phyloP scores from a whole-genome alignment of 2,888 invertebrate genomes.

The Acanthosepion pharaonis region DNA sequence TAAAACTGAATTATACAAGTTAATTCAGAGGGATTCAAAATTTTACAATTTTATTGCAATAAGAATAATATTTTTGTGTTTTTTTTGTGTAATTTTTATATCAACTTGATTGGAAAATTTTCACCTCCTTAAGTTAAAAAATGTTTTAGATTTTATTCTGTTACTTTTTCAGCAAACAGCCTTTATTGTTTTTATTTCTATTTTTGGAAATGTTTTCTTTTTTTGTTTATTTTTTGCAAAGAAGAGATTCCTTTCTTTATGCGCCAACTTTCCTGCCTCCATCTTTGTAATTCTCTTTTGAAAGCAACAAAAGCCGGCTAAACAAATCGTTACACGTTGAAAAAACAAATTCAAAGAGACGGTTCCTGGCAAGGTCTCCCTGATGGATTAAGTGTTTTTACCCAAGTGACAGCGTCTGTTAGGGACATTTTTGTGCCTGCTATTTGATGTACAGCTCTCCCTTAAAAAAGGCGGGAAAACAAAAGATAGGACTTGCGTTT shows the following conservation, averaged over 20 bases:
- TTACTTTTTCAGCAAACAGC: too few species aligned
- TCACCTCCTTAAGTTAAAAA: too few species aligned
- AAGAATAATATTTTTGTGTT: too few species aligned
- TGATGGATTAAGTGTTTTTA: conserved; percentile 33
- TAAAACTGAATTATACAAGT: too few species aligned
- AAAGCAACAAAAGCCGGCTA: conserved; percentile 3
- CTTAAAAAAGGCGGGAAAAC: neutral
- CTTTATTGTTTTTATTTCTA: too few species aligned
- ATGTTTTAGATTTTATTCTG: too few species aligned
- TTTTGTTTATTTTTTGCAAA: too few species aligned
- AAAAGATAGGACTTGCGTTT: neutral
- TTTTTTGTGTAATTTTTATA: too few species aligned
- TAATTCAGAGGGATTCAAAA: too few species aligned
- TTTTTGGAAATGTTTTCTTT: too few species aligned
- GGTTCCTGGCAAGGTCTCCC: conserved; percentile 15
- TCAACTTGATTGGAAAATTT: too few species aligned
- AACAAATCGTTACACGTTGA: neutral
- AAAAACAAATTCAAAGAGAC: neutral
- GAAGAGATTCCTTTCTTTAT: neutral
- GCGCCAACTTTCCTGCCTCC: neutral
- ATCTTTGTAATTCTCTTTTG: neutral
- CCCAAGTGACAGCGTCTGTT: conserved; percentile 9
- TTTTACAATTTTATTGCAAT: too few species aligned
- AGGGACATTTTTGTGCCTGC: neutral
- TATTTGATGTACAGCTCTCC: neutral